phyloP scores from a whole-genome alignment of 2,113 vertebrate genomes.

The Hucho hucho region DNA sequence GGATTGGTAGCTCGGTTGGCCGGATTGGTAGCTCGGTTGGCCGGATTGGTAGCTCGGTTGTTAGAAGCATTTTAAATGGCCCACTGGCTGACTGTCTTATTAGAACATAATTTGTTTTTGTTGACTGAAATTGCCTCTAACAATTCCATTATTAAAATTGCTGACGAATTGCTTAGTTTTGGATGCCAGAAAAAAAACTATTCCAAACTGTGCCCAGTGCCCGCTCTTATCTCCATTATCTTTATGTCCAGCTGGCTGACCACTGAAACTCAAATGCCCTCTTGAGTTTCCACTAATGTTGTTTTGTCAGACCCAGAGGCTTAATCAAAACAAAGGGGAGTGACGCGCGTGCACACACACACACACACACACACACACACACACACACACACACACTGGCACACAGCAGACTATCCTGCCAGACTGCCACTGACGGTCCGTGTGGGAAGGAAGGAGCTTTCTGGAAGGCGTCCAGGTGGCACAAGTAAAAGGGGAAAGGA shows the following conservation, averaged over 20 bases:
- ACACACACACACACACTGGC: slow-evolving; percentile 18
- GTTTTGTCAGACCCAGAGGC: slow-evolving; percentile 34
- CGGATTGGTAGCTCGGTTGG: neutral
- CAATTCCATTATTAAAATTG: neutral
- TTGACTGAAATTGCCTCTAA: slow-evolving; percentile 9
- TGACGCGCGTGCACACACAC: too few relatives aligned
- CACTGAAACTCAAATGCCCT: neutral
- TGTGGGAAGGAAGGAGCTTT: slow-evolving; percentile 1
- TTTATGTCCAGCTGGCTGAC: slow-evolving; percentile 41
- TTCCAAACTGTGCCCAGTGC: slow-evolving; percentile 17
- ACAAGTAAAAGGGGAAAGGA: slow-evolving; percentile 35
- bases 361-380: too few relatives aligned
- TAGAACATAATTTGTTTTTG: slow-evolving; percentile 6
- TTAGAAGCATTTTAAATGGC: neutral
- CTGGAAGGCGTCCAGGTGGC: slow-evolving; percentile 62
- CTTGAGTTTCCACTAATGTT: slow-evolving; percentile 47
- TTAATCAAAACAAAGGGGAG: slow-evolving; percentile 37
- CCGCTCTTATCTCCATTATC: slow-evolving; percentile 1
- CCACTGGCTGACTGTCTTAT: neutral
- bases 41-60: neutral
- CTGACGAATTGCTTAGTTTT: slow-evolving; percentile 39
- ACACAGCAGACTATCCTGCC: slow-evolving; percentile 2
- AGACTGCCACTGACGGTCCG: slow-evolving; percentile 24
- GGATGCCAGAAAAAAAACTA: slow-evolving; percentile 5
- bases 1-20: too few relatives aligned